phyloP scores from a whole-genome alignment of 2,797 vertebrate species.

The Myotis planiceps region DNA sequence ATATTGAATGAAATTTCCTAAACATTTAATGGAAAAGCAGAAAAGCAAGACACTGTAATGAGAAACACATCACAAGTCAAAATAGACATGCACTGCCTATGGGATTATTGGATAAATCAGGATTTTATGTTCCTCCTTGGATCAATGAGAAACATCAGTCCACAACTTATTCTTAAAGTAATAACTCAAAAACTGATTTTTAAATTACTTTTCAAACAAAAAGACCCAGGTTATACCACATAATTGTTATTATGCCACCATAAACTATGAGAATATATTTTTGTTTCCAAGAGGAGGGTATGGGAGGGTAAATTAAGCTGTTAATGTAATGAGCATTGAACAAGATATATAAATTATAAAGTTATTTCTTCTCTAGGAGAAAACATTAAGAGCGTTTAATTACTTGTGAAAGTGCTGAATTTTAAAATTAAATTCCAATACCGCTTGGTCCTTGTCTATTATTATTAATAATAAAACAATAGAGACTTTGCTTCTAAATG shows the following conservation, averaged over 20 bases:
- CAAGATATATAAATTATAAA: not conserved
- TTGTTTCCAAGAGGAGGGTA: not conserved
- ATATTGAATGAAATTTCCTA: not conserved
- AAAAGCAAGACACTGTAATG: not conserved
- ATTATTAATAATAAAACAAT: slow-evolving; percentile 36
- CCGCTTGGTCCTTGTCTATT: not conserved
- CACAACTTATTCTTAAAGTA: slow-evolving; percentile 7
- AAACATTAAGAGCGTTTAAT: not conserved
- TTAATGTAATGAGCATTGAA: not conserved
- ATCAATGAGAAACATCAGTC: not conserved
- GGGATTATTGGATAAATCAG: not conserved
- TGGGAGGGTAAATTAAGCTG: not conserved
- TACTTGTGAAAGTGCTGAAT: not conserved
- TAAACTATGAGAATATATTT: not conserved
- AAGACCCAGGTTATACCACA: not conserved
- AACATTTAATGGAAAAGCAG: not conserved
- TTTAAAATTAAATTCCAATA: not conserved
- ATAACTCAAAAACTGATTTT: not conserved
- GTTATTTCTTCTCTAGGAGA: slow-evolving; percentile 7
- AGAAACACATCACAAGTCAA: slow-evolving; percentile 33
- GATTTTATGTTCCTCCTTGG: not conserved
- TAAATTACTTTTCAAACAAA: slow-evolving; percentile 38
- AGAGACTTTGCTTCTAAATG: slow-evolving; percentile 6
- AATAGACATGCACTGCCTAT: not conserved
- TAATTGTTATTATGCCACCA: not conserved